These are phyloP conservation scores for Octodon degus DNA, from an alignment of 2,113 vertebrate species.

Conservation along the genomic window DNA sequence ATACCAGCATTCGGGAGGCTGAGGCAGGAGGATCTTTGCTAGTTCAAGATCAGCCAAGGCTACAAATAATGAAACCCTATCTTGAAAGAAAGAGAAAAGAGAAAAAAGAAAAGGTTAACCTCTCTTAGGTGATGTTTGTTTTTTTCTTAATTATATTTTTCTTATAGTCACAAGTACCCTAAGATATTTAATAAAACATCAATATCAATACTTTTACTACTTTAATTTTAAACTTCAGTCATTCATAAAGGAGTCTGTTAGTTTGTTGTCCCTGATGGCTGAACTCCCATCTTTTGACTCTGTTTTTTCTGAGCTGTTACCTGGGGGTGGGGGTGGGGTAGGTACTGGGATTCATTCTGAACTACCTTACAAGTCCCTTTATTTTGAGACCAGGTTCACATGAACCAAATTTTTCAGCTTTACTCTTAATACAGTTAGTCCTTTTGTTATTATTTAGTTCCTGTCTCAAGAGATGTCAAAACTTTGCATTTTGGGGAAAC, in stretches of 20 bases:
- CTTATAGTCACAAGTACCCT: background rate
- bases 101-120: background rate
- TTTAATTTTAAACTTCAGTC: background rate
- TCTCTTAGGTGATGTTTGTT: conserved; percentile 34
- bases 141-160: conserved; percentile 5
- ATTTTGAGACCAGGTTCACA: background rate
- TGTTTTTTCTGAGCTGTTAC: conserved; percentile 27
- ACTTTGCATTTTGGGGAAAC: background rate
- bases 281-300: background rate
- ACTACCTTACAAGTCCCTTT: background rate
- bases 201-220: conserved; percentile 8
- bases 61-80: too few relatives aligned
- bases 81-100: too few relatives aligned
- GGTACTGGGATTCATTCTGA: background rate
- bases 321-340: too few relatives aligned
- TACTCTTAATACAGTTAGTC: conserved; percentile 6
- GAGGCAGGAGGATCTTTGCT: too few relatives aligned
- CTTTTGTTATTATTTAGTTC: conserved; percentile 12
- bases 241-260: background rate
- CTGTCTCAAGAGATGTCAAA: background rate
- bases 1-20: too few relatives aligned
- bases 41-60: too few relatives aligned
- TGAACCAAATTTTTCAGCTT: conserved; percentile 18
- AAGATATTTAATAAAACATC: conserved; percentile 46
- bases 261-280: background rate